Conservation (phyloP, 2,113 vertebrate species). For the Maccullochella peelii region DNA sequence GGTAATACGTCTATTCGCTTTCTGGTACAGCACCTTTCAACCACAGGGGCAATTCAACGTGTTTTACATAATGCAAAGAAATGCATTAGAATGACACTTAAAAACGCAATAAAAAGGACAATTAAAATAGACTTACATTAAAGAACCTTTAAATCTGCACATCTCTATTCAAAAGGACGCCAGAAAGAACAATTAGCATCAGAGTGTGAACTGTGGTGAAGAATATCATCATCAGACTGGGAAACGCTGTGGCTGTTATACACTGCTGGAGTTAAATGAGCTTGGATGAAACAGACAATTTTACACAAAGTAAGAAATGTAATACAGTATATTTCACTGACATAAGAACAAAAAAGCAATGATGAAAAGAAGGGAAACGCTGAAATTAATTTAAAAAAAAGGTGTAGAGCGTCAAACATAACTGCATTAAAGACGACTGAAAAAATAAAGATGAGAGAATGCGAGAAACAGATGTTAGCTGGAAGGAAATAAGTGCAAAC, state of each 20-base stretch:
- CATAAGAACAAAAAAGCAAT: neutral
- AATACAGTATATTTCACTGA: neutral
- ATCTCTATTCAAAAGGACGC: too few relatives aligned
- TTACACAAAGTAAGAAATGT: neutral
- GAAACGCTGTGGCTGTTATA: neutral
- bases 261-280: neutral
- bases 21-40: neutral
- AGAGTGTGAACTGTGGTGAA: neutral
- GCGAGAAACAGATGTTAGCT: neutral
- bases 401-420: neutral
- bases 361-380: neutral
- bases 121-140: too few relatives aligned
- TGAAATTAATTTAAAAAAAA: neutral
- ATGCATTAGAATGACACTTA: neutral
- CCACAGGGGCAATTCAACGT: neutral
- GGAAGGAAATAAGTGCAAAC: neutral
- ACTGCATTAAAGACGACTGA: neutral
- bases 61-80: neutral
- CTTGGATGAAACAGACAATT: neutral
- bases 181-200: neutral
- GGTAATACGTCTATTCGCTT: neutral
- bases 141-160: neutral
- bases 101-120: neutral
- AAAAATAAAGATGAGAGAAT: neutral
- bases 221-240: neutral